Evolutionary conservation across 2,113 vertebrate genomes (phyloP).

Genomic region (Fregata magnificens): DNA sequence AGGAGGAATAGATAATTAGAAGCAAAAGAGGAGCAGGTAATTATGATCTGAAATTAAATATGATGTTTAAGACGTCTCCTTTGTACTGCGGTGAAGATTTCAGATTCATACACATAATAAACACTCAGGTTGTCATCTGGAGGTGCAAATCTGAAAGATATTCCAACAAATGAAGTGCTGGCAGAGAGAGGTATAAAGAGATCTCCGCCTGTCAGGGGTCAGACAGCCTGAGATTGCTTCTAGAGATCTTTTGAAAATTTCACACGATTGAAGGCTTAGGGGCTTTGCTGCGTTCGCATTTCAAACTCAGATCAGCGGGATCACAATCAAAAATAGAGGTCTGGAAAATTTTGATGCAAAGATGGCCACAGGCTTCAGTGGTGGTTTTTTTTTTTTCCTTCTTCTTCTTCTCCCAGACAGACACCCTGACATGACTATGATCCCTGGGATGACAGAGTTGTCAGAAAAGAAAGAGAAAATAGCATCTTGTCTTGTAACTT

Average conservation of each 20-base stretch:
- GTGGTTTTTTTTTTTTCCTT: not conserved
- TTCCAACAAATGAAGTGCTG: conserved; percentile 93
- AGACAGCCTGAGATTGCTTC: conserved; percentile 95
- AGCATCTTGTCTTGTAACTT: conserved; percentile 77
- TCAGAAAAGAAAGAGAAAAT: conserved; percentile 79
- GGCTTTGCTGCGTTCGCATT: conserved; percentile 91
- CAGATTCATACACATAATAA: conserved; percentile 88
- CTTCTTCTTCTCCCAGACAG: conserved; percentile 70
- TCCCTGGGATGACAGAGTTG: conserved; percentile 80
- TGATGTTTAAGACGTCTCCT: conserved; percentile 75
- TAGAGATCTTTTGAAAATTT: conserved; percentile 98
- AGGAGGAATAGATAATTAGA: conserved; percentile 73
- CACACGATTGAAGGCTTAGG: conserved; percentile 97
- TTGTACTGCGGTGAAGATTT: conserved; percentile 75
- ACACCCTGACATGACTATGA: conserved; percentile 83
- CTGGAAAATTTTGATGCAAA: conserved; percentile 85
- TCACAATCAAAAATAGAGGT: conserved; percentile 85
- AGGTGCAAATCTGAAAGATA: conserved; percentile 95
- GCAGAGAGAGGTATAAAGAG: conserved; percentile 91
- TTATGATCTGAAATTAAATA: conserved; percentile 74
- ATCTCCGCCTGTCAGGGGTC: conserved; percentile 94
- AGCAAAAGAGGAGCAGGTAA: conserved; percentile 71
- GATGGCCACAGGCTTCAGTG: conserved; percentile 77
- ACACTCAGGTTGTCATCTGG: conserved; percentile 88
- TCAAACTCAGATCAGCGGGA: conserved; percentile 94